Conservation (phyloP, 1,140 invertebrate species). For the Xylocopa sonorina region DNA sequence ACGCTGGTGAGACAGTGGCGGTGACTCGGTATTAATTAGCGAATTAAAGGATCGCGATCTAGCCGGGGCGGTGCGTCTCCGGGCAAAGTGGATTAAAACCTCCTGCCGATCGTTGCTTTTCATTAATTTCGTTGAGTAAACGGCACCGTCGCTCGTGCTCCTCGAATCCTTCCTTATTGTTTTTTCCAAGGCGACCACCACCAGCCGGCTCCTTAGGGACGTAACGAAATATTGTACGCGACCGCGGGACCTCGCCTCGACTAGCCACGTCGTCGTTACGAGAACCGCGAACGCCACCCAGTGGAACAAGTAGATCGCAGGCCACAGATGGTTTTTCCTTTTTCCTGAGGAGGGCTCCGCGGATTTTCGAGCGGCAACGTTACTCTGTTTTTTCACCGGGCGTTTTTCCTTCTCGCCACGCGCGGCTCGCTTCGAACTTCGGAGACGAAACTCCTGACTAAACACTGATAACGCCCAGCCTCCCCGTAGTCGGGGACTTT, state of each 20-base stretch:
- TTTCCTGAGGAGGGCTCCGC: neutral
- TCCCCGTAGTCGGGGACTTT: constrained; percentile 72
- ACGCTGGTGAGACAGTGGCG: constrained; percentile 6
- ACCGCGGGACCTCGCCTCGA: neutral
- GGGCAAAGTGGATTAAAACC: constrained; percentile 73
- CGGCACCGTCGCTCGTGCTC: constrained; percentile 30
- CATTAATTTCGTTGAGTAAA: constrained; percentile 69
- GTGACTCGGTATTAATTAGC: constrained; percentile 77
- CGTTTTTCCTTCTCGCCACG: constrained; percentile 63
- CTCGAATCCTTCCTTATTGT: constrained; percentile 13
- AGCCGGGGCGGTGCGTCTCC: constrained; percentile 30
- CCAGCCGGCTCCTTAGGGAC: neutral
- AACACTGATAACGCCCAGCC: constrained; percentile 80
- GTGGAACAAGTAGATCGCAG: neutral
- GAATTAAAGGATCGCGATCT: constrained; percentile 75
- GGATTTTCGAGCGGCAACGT: neutral
- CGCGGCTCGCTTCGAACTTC: constrained; percentile 60
- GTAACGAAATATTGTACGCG: constrained; percentile 2
- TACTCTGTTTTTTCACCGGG: constrained; percentile 60
- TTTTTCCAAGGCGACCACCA: constrained; percentile 15
- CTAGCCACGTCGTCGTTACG: neutral
- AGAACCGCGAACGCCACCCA: neutral
- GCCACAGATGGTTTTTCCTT: neutral
- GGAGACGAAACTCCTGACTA: constrained; percentile 79
- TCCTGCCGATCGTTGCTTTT: constrained; percentile 63